A percentile compares a stretch with the other conserved stretches of the same genome.
phyloP scores from a whole-genome alignment of 2,888 invertebrate genomes.

The Tupiocoris notatus region DNA sequence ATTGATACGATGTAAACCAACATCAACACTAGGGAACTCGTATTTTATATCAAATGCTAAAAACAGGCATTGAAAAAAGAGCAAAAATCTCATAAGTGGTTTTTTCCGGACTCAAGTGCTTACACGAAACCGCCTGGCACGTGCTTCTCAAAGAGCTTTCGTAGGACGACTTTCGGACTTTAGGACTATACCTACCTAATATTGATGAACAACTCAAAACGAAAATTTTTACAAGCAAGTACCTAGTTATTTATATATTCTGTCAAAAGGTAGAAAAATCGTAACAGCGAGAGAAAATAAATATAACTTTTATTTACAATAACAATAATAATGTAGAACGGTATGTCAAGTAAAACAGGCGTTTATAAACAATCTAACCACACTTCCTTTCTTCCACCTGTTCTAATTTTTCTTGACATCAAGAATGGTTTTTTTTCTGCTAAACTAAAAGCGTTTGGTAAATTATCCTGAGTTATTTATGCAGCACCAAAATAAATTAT shows the following conservation, averaged over 20 bases:
- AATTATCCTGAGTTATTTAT: no score
- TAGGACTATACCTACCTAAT: no score
- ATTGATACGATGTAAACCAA: not conserved
- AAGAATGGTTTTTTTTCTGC: no score
- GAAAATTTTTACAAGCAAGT: not conserved
- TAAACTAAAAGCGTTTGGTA: no score
- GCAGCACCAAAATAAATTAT: no score
- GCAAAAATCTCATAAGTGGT: not conserved
- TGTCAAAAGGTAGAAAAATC: not conserved
- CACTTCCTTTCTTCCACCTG: no score
- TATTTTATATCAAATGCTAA: not conserved
- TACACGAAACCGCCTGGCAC: not conserved
- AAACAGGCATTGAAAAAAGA: not conserved
- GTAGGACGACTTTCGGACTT: no score
- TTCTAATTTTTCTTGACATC: no score
- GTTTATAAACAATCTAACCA: not conserved
- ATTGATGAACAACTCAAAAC: no score
- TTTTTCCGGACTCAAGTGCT: not conserved
- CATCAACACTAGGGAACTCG: not conserved
- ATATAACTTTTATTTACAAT: constrained; percentile 12
- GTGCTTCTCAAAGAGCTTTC: not conserved
- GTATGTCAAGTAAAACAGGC: not conserved
- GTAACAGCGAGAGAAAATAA: not conserved
- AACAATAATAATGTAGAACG: constrained; percentile 8
- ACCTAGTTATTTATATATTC: not conserved